These are phyloP conservation scores for Aelia acuminata DNA, from an alignment of 2,888 invertebrate genomes.

Conservation along the genomic window DNA sequence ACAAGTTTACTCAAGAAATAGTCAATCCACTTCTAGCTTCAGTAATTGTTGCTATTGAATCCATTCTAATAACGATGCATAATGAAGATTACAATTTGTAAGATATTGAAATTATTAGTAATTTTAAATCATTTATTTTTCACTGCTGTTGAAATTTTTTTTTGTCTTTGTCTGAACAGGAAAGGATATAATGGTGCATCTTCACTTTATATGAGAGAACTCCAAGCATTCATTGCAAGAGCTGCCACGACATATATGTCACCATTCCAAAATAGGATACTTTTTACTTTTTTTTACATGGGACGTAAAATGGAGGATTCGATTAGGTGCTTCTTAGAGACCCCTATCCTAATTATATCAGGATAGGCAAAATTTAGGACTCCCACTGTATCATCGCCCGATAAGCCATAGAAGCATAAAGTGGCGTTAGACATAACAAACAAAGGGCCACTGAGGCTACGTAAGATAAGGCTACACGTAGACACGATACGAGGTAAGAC, in stretches of 20 bases:
- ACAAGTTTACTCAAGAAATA: conserved; percentile 72
- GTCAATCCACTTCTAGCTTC: conserved; percentile 76
- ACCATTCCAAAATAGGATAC: conserved; percentile 78
- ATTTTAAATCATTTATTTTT: background rate
- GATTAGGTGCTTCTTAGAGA: too few relatives aligned
- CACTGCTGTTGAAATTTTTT: background rate
- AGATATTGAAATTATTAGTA: conserved; percentile 56
- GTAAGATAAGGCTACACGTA: too few relatives aligned
- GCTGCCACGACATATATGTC: conserved; percentile 79
- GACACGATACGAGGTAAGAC: too few relatives aligned
- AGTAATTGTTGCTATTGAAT: conserved; percentile 88
- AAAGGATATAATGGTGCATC: conserved; percentile 72
- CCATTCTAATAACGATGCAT: conserved; percentile 94
- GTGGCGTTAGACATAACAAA: too few relatives aligned
- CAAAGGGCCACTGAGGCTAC: too few relatives aligned
- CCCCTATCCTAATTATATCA: too few relatives aligned
- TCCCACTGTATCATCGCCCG: too few relatives aligned
- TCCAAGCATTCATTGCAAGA: conserved; percentile 85
- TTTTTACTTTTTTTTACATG: too few relatives aligned
- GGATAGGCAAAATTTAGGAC: too few relatives aligned
- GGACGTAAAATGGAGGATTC: too few relatives aligned
- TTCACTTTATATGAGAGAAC: conserved; percentile 93
- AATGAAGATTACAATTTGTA: conserved; percentile 78
- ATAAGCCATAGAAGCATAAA: too few relatives aligned
- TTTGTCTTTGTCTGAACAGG: conserved; percentile 71